Conservation (phyloP, 2,113 vertebrate species). For the Brevimyrus niger region DNA sequence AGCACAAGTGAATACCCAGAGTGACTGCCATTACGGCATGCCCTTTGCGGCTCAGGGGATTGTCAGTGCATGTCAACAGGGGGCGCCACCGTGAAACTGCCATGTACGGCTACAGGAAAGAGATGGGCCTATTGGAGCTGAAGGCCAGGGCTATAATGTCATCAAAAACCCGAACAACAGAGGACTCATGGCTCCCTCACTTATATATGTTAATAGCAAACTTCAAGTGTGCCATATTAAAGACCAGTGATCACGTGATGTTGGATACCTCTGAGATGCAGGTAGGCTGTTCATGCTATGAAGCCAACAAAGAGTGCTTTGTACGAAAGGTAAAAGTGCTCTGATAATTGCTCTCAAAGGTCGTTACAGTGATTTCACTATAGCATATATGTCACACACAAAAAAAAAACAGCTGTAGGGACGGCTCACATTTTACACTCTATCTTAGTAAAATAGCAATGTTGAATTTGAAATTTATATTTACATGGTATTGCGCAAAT, state of each 20-base stretch:
- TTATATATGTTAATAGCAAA: slow-evolving; percentile 16
- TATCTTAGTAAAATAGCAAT: neutral
- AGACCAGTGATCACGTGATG: neutral
- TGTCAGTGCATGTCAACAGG: slow-evolving; percentile 1
- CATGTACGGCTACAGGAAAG: neutral
- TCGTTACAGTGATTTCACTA: neutral
- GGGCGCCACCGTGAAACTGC: neutral
- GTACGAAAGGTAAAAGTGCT: neutral
- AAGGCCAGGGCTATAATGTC: slow-evolving; percentile 43
- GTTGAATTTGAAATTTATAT: neutral
- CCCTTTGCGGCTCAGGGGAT: neutral
- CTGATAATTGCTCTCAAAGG: neutral
- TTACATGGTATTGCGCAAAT: neutral
- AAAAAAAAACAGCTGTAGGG: neutral
- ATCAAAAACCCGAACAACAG: slow-evolving; percentile 28
- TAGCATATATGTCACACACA: neutral
- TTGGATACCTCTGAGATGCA: neutral
- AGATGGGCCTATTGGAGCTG: slow-evolving; percentile 32
- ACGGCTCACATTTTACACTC: neutral
- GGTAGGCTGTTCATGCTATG: neutral
- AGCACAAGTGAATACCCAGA: neutral
- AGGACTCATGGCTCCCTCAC: slow-evolving; percentile 16
- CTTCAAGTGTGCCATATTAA: neutral
- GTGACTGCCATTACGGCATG: neutral
- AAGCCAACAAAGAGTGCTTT: neutral